Conservation (phyloP, 2,113 vertebrate species). For the Pollachius pollachius region DNA sequence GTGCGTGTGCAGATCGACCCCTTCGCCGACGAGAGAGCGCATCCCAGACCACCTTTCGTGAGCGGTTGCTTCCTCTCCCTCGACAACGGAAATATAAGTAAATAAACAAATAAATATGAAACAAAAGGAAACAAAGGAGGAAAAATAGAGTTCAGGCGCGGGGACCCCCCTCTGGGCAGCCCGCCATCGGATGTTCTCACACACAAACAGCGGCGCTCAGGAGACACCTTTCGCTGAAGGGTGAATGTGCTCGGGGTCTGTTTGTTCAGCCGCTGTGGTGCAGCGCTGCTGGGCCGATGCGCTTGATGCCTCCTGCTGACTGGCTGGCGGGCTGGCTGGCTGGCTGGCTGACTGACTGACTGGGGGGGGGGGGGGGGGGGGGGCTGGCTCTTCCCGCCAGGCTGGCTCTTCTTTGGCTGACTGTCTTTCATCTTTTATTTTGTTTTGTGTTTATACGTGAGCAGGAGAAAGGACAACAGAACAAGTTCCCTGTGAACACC, state of each 20-base stretch:
- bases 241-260: conserved; percentile 56
- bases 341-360: neutral
- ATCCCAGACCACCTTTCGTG: conserved; percentile 48
- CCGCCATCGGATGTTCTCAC: conserved; percentile 56
- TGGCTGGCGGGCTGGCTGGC: conserved; percentile 25
- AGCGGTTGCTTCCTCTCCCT: conserved; percentile 37
- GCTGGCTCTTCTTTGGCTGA: no score
- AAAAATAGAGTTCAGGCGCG: conserved; percentile 54
- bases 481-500: no score
- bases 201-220: conserved; percentile 51
- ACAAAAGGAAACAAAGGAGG: neutral
- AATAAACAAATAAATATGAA: neutral
- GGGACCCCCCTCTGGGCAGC: conserved; percentile 45
- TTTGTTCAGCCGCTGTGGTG: conserved; percentile 48
- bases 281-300: neutral
- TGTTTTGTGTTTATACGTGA: no score
- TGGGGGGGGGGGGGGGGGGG: neutral
- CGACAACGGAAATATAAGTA: conserved; percentile 30
- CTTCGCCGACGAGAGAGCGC: conserved; percentile 27
- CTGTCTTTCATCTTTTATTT: no score
- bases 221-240: conserved; percentile 62
- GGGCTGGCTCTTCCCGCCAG: no score
- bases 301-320: conserved; percentile 40
- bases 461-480: no score
- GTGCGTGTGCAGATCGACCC: neutral